These are phyloP conservation scores for Rhabdomys pumilio DNA, from an alignment of 2,797 vertebrate species.

Conservation along the genomic window DNA sequence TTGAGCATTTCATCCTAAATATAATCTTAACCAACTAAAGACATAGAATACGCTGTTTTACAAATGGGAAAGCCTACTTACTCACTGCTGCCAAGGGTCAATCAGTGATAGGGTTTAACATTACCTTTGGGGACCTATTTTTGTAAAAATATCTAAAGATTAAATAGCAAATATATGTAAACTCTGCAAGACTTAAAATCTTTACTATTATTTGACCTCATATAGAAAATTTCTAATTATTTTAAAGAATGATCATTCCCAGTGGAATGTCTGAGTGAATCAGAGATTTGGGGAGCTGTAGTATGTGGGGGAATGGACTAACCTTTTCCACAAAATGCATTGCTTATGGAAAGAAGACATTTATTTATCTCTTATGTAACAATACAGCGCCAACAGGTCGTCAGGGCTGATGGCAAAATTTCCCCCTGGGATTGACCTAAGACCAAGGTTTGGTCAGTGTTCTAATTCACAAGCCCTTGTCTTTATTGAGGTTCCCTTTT, in stretches of 20 bases:
- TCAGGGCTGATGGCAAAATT: not conserved
- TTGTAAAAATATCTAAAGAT: not conserved
- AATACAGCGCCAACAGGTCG: not conserved
- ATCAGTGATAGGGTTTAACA: not conserved
- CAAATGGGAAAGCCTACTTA: not conserved
- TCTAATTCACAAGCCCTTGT: not conserved
- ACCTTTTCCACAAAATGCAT: not conserved
- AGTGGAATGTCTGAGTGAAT: conserved; percentile 3
- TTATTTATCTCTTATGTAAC: not conserved
- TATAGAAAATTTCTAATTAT: conserved; percentile 10
- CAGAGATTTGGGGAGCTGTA: not conserved
- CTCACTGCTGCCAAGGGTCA: not conserved
- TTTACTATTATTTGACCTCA: not conserved
- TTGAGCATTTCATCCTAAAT: not conserved
- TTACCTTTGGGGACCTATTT: not conserved
- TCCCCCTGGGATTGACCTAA: not conserved
- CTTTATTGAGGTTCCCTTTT: not conserved
- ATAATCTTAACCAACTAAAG: not conserved
- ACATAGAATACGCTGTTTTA: not conserved
- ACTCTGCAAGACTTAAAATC: not conserved
- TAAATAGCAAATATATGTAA: conserved; percentile 26
- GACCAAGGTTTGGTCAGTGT: not conserved
- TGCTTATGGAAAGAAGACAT: not conserved
- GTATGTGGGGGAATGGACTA: not conserved
- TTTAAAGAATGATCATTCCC: conserved; percentile 32